Evolutionary conservation across 1,140 invertebrate genomes (phyloP).

Genomic region (Nephila pilipes): DNA sequence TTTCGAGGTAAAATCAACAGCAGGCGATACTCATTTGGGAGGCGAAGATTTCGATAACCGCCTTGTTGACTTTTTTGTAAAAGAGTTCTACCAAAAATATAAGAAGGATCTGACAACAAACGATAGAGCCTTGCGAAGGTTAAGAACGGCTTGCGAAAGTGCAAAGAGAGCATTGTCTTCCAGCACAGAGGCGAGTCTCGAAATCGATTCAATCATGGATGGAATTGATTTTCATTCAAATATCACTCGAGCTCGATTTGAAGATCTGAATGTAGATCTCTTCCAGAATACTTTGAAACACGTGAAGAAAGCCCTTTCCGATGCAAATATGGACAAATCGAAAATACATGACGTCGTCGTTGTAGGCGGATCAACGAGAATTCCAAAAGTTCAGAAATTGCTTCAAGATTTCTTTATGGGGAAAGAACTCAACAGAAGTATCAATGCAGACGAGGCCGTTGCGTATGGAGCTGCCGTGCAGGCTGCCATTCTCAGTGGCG

Average conservation of each 20-base stretch:
- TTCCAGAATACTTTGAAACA: constrained; percentile 79
- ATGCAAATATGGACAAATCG: constrained; percentile 82
- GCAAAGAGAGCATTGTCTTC: constrained; percentile 84
- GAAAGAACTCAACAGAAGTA: constrained; percentile 86
- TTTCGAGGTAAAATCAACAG: constrained; percentile 94
- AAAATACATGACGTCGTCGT: constrained; percentile 83
- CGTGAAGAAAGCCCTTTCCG: constrained; percentile 80
- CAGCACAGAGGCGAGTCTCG: constrained; percentile 84
- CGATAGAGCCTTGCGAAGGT: constrained; percentile 70
- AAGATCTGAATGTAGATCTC: constrained; percentile 79
- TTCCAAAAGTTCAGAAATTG: constrained; percentile 80
- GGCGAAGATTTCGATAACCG: constrained; percentile 87
- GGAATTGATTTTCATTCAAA: constrained; percentile 84
- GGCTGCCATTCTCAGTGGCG: constrained; percentile 82
- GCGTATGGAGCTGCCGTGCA: constrained; percentile 85
- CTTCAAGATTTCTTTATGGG: constrained; percentile 84
- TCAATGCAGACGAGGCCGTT: constrained; percentile 84
- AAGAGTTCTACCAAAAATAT: constrained; percentile 6
- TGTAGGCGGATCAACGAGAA: constrained; percentile 83
- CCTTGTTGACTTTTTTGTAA: constrained; percentile 79
- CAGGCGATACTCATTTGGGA: constrained; percentile 93
- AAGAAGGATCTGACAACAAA: constrained; percentile 86
- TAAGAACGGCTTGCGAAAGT: constrained; percentile 80
- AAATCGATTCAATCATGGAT: constrained; percentile 84
- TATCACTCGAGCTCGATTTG: constrained; percentile 80